Percentiles rank a stretch among this genome's conserved stretches.
Evolutionary conservation across 2,888 invertebrate species (phyloP).

Genomic region (Creontiades dilutus): DNA sequence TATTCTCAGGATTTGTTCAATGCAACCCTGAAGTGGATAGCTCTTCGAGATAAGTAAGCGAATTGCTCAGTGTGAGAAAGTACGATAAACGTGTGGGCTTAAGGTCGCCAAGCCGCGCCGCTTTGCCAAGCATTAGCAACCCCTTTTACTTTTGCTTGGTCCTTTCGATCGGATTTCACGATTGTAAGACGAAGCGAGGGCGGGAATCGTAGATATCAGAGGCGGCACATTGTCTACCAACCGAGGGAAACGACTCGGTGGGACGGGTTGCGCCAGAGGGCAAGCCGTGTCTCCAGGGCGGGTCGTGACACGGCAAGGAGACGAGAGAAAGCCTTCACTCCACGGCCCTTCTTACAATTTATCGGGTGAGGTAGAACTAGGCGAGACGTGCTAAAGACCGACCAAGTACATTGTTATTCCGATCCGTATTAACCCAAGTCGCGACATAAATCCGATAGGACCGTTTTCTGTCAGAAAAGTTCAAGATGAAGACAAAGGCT

Average conservation of each 20-base stretch:
- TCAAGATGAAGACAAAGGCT: too few relatives aligned
- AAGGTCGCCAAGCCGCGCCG: neutral
- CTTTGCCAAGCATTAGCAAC: neutral
- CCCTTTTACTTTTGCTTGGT: conserved; percentile 48
- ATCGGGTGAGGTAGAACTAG: neutral
- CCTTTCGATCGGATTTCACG: conserved; percentile 52
- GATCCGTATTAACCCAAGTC: too few relatives aligned
- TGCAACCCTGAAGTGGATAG: too few relatives aligned
- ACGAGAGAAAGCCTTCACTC: conserved; percentile 60
- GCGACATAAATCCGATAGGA: too few relatives aligned
- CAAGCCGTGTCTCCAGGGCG: conserved; percentile 18
- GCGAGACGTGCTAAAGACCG: neutral
- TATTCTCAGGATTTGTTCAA: too few relatives aligned
- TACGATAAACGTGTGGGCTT: neutral
- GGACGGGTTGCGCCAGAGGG: conserved; percentile 64
- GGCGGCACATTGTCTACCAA: conserved; percentile 61
- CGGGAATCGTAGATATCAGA: conserved; percentile 24
- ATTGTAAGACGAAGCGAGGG: neutral
- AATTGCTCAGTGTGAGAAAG: conserved; percentile 10
- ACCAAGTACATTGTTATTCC: too few relatives aligned
- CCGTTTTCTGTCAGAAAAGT: too few relatives aligned
- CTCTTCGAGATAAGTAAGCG: neutral
- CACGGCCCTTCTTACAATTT: conserved; percentile 23
- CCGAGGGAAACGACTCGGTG: conserved; percentile 43
- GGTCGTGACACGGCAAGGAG: conserved; percentile 49